Evolutionary conservation across 2,113 vertebrate species (phyloP), one percentile per base, ranked within the genome.

Genomic region (Psilopsiagon aurifrons): DNA sequence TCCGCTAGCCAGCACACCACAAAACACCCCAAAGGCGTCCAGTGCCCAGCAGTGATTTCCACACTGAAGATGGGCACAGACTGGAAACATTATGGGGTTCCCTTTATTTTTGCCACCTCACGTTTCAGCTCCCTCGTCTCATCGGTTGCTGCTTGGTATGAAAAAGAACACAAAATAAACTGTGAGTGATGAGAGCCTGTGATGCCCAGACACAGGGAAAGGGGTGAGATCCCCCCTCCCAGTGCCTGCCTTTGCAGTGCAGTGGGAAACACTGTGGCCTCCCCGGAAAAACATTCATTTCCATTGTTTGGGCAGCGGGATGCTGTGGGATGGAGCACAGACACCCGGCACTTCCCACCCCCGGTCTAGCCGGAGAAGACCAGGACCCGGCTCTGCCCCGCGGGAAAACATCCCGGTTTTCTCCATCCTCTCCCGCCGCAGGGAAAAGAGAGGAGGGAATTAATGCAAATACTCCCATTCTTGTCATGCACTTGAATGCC

Each of bases 401-500:
- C 4, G 13, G 67, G 66, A 91, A 96, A 94, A 95, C 59, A 59
- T 63, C 91, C 59, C 47, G 0, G 27, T 94, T 92, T 88, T 85
- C 90, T 92, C 92, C 84, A 91, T 59, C 88, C 70, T 66, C 75
- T 95, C 71, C 78, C 0, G 62, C 90, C 31, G 66, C 35, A 25
- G 78, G 79, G 75, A 78, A 74, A 69, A 64, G 62, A 73, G 67
- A 85, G 88, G 63, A 90, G 94, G 78, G 82, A 95, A 92, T 92
- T 88, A 96, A 96, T 93, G 95, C 95, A 97, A 95, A 96, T 95
- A 94, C 96, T 91, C 92, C 92, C 94, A 96, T 93, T 96, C 97
- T 96, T 94, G 90, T 93, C 41, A 39, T 74, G 97, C 96, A 95
- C 97, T 97, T 98, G 97, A 98, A 98, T 97, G 97, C 96, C 95